Base-by-base conservation (phyloP, 2,888 invertebrate species). In the Ischnura elegans region DNA sequence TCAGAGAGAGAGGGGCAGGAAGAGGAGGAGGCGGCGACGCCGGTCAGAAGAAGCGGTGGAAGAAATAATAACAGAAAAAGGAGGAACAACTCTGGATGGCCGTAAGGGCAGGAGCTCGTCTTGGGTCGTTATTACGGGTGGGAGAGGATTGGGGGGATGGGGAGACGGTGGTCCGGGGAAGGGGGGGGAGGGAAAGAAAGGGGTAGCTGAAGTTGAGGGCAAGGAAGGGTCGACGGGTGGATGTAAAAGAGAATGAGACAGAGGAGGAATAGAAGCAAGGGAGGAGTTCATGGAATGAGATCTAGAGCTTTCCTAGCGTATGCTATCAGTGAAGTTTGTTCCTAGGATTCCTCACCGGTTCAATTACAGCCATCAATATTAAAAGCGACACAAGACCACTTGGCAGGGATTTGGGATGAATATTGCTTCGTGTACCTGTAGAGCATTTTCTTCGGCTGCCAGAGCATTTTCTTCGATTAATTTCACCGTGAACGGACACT, bases 41-140 rank as follows among this genome's bases (percentile, higher is more conserved):
- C 55, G 36, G 55, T 29, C 36, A 19, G 36, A 86, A 45, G 36
- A 42, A 36, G 87, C 8, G 47, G 47, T 47, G 51, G 87, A 16
- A 16, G 87, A 36, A 86, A 86, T 21, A 76, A 76, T 76, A 76
- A 76, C 36, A 87, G 87, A 87, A 87, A 87, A 76, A 76, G 51
- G 51, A 87, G 29, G 25, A 46, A 87, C 55, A 51, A 87, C 42
- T 55, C 55, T 13, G 87, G 55, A 87, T 87, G 51, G 87, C 87
- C 87, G 87, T 87, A 87, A 87, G 87, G 87, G 87, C 87, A 87
- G 87, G 87, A 87, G 87, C 87, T 55, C 87, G 55, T 42, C 87
- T 87, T 25, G 55, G 87, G 87, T 87, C 87, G 87, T 87, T 87
- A 87, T 87, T 55, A 87, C 87, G 61, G 87, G 87, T 87, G 87